Base-by-base conservation (phyloP, 2,888 invertebrate species). In the Bugula neritina region DNA sequence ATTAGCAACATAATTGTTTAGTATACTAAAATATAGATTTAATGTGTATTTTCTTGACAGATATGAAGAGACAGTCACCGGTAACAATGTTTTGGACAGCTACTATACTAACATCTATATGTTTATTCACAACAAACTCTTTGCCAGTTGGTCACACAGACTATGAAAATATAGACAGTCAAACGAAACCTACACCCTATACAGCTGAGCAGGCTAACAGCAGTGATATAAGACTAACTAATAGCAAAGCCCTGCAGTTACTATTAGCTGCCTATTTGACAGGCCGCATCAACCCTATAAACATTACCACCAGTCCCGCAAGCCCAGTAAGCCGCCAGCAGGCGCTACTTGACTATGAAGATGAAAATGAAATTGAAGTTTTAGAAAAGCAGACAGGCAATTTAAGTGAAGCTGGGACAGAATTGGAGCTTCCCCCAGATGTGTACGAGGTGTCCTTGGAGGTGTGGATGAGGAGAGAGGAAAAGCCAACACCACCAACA, bases 341-440 rank as follows among this genome's bases (percentile, higher is more conserved):
- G 3, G 63, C 63, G 5, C n/a, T 63, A n/a, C 27, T 63, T 10
- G 63, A 63, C 27, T 63, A 63, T 31, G 63, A 63, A 34, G 27
- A 63, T 27, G 17, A 13, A 63, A 29, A 27, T 29, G 63, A 63
- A 31, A 31, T 63, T 29, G 63, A 27, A 17, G 27, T 25, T 5
- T n/a, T 63, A 13, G 63, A 63, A 63, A 25, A 63, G 27, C 13
- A 13, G 10, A 31, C 31, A 63, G 34, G 31, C 2, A 63, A 63
- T 31, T 10, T 13, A 13, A 63, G 31, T 25, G 63, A 63, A 31
- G 3, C 2, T 63, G 57, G 25, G 5, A 52, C 52, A 21, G 63
- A 63, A 2, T 27, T 63, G 63, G 63, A 25, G 31, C 27, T 63
- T 25, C 63, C 63, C 2, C 63, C 63, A 13, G 63, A 63, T 63